Percentiles rank a stretch among this genome's conserved stretches.
phyloP scores from a whole-genome alignment of 2,797 vertebrate genomes.

The Mustela erminea region DNA sequence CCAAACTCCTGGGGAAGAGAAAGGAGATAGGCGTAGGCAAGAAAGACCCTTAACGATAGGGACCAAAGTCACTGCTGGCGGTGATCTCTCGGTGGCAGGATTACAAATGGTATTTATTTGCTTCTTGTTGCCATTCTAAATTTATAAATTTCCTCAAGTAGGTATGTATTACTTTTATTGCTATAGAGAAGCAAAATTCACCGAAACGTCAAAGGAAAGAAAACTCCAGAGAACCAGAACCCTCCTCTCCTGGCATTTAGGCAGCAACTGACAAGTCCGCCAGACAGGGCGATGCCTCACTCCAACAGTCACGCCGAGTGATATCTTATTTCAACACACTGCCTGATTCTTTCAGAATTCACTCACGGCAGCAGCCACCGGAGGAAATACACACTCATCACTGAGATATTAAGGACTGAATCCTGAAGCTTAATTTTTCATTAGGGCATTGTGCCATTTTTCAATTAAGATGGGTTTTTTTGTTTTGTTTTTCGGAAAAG shows the following conservation, averaged over 20 bases:
- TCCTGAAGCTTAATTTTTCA: conserved; percentile 85
- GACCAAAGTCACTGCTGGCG: not conserved
- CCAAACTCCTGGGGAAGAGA: conserved; percentile 8
- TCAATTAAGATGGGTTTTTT: conserved; percentile 86
- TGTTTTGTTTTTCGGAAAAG: conserved; percentile 76
- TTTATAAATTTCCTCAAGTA: conserved; percentile 3
- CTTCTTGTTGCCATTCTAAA: conserved; percentile 25
- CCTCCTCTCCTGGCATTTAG: conserved; percentile 71
- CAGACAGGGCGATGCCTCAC: conserved; percentile 80
- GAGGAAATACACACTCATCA: conserved; percentile 85
- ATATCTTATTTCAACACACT: conserved; percentile 83
- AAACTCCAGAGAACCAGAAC: conserved; percentile 30
- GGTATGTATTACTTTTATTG: conserved; percentile 27
- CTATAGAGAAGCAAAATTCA: conserved; percentile 14
- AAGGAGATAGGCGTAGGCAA: not conserved
- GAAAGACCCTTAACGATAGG: not conserved
- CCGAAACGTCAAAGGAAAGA: not conserved
- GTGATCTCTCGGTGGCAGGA: not conserved
- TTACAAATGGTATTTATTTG: conserved; percentile 5
- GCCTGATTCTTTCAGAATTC: conserved; percentile 79
- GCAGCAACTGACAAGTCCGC: conserved; percentile 74
- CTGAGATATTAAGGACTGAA: conserved; percentile 84
- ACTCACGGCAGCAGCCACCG: conserved; percentile 75
- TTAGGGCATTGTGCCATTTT: conserved; percentile 83
- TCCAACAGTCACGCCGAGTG: conserved; percentile 77